A percentile compares a stretch with the other conserved stretches of the same genome.
Evolutionary conservation across 92 coral and sea anemone genomes (phyloP).

Genomic region (Ricordea florida): DNA sequence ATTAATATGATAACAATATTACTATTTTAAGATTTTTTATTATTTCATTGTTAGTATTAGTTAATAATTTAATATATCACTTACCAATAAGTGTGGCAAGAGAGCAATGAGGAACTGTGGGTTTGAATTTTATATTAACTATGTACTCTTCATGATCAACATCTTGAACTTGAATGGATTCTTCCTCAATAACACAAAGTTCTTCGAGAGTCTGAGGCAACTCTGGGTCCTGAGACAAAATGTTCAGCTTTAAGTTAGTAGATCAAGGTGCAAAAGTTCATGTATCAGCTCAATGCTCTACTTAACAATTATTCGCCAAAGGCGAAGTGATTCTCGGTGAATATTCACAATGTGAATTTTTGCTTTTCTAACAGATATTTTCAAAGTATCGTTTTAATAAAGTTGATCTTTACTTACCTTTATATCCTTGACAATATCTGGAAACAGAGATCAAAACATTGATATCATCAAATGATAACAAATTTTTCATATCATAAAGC

Average conservation of each 20-base stretch:
- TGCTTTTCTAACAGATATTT: too few species aligned
- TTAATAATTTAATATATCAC: too few species aligned
- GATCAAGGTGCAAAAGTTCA: neutral
- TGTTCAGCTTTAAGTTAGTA: neutral
- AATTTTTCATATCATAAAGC: neutral
- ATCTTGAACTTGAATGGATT: slow-evolving; percentile 59
- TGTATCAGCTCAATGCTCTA: too few species aligned
- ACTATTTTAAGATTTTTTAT: too few species aligned
- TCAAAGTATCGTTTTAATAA: too few species aligned
- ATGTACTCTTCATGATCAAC: slow-evolving; percentile 64
- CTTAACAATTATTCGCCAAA: too few species aligned
- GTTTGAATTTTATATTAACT: slow-evolving; percentile 79
- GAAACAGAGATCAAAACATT: neutral
- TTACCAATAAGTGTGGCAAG: slow-evolving; percentile 99
- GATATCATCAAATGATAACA: neutral
- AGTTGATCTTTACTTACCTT: slow-evolving; percentile 32
- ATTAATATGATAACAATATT: too few species aligned
- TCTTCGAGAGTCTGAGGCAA: slow-evolving; percentile 94
- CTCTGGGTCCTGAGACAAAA: slow-evolving; percentile 82
- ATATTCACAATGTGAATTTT: neutral
- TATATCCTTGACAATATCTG: slow-evolving; percentile 23
- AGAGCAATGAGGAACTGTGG: slow-evolving; percentile 97
- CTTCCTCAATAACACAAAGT: slow-evolving; percentile 82
- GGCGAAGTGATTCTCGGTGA: neutral
- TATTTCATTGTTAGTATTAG: too few species aligned